Evolutionary conservation across 2,113 vertebrate genomes (phyloP), one percentile per base, ranked within the genome.

Genomic region (Heterotis niloticus): DNA sequence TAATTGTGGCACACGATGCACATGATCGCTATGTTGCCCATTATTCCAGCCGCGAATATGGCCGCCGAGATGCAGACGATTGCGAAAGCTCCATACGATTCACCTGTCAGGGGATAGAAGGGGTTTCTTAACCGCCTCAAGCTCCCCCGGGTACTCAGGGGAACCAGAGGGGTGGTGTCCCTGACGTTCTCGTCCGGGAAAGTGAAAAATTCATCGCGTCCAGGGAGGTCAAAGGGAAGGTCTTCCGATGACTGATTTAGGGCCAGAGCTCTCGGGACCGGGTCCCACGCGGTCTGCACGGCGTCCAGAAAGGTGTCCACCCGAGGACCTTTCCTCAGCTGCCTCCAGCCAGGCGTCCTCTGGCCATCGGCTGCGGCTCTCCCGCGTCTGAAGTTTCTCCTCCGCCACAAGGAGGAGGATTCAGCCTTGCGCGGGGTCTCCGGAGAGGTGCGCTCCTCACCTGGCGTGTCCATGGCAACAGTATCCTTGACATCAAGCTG

Each of bases 1-100:
- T 98, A 98, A 90, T 99, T 99, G 84, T 99, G 96, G 83, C 96
- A 99, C 82, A 99, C 97, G 67, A 99, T 96, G 89, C 97, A 99
- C 92, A 98, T 95, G 84, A 98, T 96, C 28, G 97, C 95, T 79
- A 99, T 93, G 89, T 99, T 99, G 64, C 96, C 97, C 16, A 95
- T 92, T 76, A 98, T 92, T 16, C 97, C 97, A 23, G 95, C 96
- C 20, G 94, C 89, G 73, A 98, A 98, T 76, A 99, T 97, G 5
- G 98, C 92, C 59, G 94, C 89, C 0, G 97, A 96, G 29, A 99
- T 88, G 81, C 95, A 94, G 73, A 94, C 94, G 87, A 99, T 94
- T 0, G 96, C 96, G 20, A 98, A 99, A 1, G 97, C 97, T 17
- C 95, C 96, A 14, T 95, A 98, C 0, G 96, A 97, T 85, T 98